phyloP scores from a whole-genome alignment of 2,888 invertebrate genomes.

The Idaea straminata region DNA sequence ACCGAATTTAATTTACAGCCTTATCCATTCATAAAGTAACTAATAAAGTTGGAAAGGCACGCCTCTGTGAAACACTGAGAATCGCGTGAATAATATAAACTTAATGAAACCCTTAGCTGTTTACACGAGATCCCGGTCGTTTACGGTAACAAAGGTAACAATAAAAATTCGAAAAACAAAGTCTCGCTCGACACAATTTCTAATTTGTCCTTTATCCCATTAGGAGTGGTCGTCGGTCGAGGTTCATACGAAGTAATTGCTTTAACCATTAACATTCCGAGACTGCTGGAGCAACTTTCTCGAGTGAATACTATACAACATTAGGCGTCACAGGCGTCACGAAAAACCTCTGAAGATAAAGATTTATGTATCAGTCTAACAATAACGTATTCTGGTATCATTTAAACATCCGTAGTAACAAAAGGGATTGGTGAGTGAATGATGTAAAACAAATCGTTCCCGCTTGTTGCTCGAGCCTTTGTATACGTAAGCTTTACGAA shows the following conservation, averaged over 20 bases:
- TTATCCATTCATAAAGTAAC: conserved; percentile 53
- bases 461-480: neutral
- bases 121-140: conserved; percentile 14
- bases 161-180: conserved; percentile 30
- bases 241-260: conserved; percentile 55
- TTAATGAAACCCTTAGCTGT: conserved; percentile 20
- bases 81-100: conserved; percentile 33
- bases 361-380: conserved; percentile 25
- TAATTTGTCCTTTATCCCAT: conserved; percentile 49
- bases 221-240: conserved; percentile 44
- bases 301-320: conserved; percentile 45
- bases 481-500: neutral
- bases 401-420: conserved; percentile 15
- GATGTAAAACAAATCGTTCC: conserved; percentile 16
- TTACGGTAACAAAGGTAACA: conserved; percentile 16
- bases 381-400: conserved; percentile 16
- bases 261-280: conserved; percentile 62
- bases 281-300: conserved; percentile 55
- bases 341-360: conserved; percentile 32
- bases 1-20: conserved; percentile 45
- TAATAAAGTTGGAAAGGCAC: conserved; percentile 34
- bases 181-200: conserved; percentile 30
- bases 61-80: conserved; percentile 35
- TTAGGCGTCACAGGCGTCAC: conserved; percentile 48
- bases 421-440: conserved; percentile 29